Conservation (phyloP, 2,797 vertebrate genomes). For the Mormyrus proboscirostris region DNA sequence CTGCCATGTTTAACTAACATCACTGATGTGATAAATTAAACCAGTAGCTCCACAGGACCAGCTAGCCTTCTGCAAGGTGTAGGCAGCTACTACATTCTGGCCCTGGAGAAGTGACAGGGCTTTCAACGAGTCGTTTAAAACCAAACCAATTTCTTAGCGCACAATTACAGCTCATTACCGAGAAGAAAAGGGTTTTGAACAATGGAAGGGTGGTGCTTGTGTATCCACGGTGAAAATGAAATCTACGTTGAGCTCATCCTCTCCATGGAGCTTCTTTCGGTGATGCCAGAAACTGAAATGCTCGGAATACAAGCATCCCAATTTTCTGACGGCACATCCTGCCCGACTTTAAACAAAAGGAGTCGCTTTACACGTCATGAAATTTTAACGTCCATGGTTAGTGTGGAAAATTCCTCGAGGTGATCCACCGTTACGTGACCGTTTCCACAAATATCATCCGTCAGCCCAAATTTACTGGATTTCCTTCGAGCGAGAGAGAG, state of each 20-base stretch:
- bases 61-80: neutral
- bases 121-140: constrained; percentile 54
- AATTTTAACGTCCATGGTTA: constrained; percentile 73
- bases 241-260: constrained; percentile 55
- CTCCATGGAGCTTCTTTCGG: constrained; percentile 47
- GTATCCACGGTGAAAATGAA: constrained; percentile 63
- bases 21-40: neutral
- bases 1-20: neutral
- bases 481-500: constrained; percentile 56
- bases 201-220: constrained; percentile 55
- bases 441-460: constrained; percentile 74
- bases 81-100: neutral
- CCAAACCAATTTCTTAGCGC: constrained; percentile 60
- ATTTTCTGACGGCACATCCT: constrained; percentile 37
- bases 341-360: constrained; percentile 44
- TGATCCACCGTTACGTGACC: constrained; percentile 72
- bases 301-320: constrained; percentile 61
- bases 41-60: neutral
- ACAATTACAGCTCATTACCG: constrained; percentile 61
- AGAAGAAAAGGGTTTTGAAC: constrained; percentile 49
- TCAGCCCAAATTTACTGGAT: constrained; percentile 69
- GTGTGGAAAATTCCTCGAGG: constrained; percentile 72
- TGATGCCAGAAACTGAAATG: constrained; percentile 51
- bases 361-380: constrained; percentile 53
- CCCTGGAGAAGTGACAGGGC: constrained; percentile 24